Base-by-base conservation (phyloP, 2,888 invertebrate species). In the Thymelicus acteon region DNA sequence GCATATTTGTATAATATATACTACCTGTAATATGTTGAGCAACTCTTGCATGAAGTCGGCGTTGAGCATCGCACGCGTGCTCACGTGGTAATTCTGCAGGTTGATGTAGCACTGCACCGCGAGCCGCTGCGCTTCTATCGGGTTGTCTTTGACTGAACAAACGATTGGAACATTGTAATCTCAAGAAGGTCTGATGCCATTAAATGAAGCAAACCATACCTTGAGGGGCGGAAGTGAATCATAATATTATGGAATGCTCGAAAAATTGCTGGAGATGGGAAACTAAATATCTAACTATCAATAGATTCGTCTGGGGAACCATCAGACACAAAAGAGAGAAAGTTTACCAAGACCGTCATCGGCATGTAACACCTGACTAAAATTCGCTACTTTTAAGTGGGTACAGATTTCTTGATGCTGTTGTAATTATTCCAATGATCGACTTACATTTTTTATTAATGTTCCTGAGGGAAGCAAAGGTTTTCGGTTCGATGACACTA, bases 71-170 rank as follows among this genome's bases (percentile, higher is more conserved):
- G 90, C 90, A 6, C 80, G 83, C 0, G 80, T 87, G 77, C 91
- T 89, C 6, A 85, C 85, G 80, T 92, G 86, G 75, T 93, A 92
- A 75, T 82, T 89, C 79, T 83, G 84, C 57, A 93, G 79, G 73
- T 91, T 92, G 67, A 87, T 85, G 77, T 90, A 93, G 73, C 92
- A 92, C 74, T 92, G 91, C 8, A 92, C 90, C 0, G 91, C 90
- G 0, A 92, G 77, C 0, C 92, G 82, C 73, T 93, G 93, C 0
- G 92, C 92, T 72, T 93, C 93, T 58, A 92, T 89, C 0, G 92
- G 92, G 0, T 78, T 91, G n/a, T 91, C 91, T 75, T 85, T 88
- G 74, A 77, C 92, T 92, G 75, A 3, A 73, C 68, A 19, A 24
- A 54, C 10, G 12, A 10, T 6, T 31, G n/a, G 3, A 13, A 60